A percentile compares a stretch with the other conserved stretches of the same genome.
These are phyloP conservation scores for Castor canadensis DNA, from an alignment of 2,113 vertebrate genomes.

Conservation along the genomic window DNA sequence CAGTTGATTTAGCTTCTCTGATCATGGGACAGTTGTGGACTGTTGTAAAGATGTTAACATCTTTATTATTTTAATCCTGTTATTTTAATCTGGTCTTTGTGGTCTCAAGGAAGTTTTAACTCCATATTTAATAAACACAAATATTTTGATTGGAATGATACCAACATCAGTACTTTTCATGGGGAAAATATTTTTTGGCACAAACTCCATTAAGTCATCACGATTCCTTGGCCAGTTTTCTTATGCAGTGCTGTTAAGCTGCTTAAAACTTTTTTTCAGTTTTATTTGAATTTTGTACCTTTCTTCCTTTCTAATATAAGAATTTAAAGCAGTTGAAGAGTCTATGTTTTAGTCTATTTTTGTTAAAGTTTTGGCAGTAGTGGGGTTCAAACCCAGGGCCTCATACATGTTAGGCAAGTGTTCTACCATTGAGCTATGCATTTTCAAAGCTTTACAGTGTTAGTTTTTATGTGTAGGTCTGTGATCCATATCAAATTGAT, in stretches of 20 bases:
- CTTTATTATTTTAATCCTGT: not conserved
- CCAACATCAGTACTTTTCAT: not conserved
- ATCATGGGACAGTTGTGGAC: not conserved
- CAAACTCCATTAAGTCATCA: not conserved
- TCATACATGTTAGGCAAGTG: not conserved
- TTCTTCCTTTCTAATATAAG: not conserved
- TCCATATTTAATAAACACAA: conserved; percentile 3
- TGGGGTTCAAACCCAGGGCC: not conserved
- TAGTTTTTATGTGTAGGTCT: not conserved
- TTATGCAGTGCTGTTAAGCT: not conserved
- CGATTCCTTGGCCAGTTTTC: not conserved
- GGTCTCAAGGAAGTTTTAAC: not conserved
- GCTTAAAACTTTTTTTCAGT: not conserved
- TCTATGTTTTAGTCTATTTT: not conserved
- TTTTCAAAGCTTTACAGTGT: not conserved
- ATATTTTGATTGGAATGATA: not conserved
- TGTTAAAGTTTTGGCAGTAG: not conserved
- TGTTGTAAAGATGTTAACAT: not conserved
- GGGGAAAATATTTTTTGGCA: not conserved
- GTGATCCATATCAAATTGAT: not conserved
- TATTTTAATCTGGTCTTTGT: conserved; percentile 26
- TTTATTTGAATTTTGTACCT: not conserved
- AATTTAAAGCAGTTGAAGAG: not conserved
- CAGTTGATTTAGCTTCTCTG: not conserved
- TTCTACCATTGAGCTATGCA: not conserved